Percentiles rank a stretch among this genome's conserved stretches.
Conservation (phyloP, 1,140 invertebrate genomes). For the Epicauta chinensis region DNA sequence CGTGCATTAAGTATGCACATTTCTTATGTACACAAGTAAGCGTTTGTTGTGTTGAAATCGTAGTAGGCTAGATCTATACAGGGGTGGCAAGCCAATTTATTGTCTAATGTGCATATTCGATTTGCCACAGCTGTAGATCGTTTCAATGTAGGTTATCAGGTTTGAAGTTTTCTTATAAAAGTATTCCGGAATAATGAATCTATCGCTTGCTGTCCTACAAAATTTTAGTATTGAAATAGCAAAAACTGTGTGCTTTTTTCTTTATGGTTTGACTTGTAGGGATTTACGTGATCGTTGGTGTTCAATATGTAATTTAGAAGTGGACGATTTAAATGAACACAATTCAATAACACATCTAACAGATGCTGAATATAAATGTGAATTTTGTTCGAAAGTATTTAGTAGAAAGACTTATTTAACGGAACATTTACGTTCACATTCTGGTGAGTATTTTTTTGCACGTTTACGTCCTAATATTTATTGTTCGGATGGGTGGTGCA, state of each 20-base stretch:
- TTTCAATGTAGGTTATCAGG: no score
- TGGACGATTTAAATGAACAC: constrained; percentile 6
- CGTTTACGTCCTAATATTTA: no score
- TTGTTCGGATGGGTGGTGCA: no score
- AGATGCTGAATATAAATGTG: constrained; percentile 1
- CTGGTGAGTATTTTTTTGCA: background rate
- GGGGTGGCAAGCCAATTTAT: no score
- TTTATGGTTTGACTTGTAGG: background rate
- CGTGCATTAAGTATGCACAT: constrained; percentile 11
- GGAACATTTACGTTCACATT: constrained; percentile 13
- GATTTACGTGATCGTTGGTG: constrained; percentile 14
- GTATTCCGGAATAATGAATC: background rate
- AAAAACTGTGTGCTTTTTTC: no score
- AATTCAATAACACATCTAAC: background rate
- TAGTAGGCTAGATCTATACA: no score
- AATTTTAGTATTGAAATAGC: no score
- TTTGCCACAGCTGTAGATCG: no score
- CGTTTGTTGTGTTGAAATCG: background rate
- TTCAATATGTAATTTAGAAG: constrained; percentile 10
- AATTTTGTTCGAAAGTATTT: constrained; percentile 12
- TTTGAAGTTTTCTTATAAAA: no score
- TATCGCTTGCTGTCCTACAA: no score
- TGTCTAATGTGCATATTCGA: background rate
- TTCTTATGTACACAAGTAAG: constrained; percentile 13
- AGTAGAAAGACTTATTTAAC: background rate